Evolutionary conservation across 1,140 invertebrate genomes (phyloP).

Genomic region (Ephestia elutella): DNA sequence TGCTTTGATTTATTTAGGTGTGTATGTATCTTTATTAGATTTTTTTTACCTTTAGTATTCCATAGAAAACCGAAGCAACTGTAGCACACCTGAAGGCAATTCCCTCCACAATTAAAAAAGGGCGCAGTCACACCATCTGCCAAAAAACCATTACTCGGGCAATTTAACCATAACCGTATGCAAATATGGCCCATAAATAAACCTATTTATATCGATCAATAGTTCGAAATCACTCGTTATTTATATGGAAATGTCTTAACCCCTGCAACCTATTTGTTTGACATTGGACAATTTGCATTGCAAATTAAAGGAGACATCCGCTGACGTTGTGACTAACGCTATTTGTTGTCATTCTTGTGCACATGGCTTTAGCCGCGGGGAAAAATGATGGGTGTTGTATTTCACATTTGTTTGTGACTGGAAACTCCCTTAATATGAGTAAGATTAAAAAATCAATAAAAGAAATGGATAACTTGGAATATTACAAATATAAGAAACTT

Average conservation of each 20-base stretch:
- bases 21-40: no score
- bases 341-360: slow-evolving; percentile 8
- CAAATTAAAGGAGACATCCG: slow-evolving; percentile 46
- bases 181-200: slow-evolving; percentile 43
- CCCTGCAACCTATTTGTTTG: slow-evolving; percentile 34
- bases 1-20: no score
- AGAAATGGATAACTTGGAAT: no score
- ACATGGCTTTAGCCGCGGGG: neutral
- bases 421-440: no score
- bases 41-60: no score
- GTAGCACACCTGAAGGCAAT: neutral
- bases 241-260: slow-evolving; percentile 63
- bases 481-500: no score
- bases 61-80: no score
- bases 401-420: no score
- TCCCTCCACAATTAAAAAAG: slow-evolving; percentile 4
- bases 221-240: slow-evolving; percentile 62
- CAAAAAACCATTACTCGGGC: slow-evolving; percentile 5
- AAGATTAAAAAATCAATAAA: no score
- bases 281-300: slow-evolving; percentile 59
- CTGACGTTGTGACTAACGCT: slow-evolving; percentile 54
- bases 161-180: slow-evolving; percentile 32
- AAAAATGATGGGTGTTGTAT: neutral
- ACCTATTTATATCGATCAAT: slow-evolving; percentile 40
- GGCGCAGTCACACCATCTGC: slow-evolving; percentile 16